Base-by-base conservation (phyloP, 2,888 invertebrate species). In the Hirtodrosophila duncani region DNA sequence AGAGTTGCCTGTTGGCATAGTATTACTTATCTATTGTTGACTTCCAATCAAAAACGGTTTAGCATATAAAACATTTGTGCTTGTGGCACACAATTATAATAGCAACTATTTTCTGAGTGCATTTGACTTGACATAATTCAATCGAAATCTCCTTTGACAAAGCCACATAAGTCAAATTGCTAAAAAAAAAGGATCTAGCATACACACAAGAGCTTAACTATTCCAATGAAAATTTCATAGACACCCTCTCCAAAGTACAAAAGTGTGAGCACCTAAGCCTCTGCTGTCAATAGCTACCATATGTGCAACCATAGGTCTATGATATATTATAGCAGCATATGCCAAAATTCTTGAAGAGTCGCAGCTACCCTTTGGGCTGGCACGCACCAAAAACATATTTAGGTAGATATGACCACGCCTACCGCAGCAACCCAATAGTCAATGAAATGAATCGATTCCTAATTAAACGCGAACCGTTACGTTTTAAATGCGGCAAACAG, bases 401-500 rank as follows among this genome's bases (percentile, higher is more conserved):
- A n/a, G n/a, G n/a, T n/a, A 11, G 42, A 33, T 30, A 31, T 17
- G 6, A 37, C 37, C 50, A 50, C 50, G 52, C 72, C 77, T 11
- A 51, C 30, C 23, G 24, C 20, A 16, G n/a, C n/a, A 39, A 31
- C 31, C 18, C 29, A 36, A 33, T 30, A 33, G 41, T 14, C 34
- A 50, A 52, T 63, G 41, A 39, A 53, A 41, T 53, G 46, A 80
- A 74, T 72, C 78, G 74, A 78, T 66, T 63, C 36, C 44, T 56
- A 74, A 80, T 80, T 67, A 63, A 49, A 29, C 20, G 45, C 16
- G 38, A 58, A 62, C 72, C 56, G 67, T 52, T 56, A 55, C 33
- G 46, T n/a, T n/a, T n/a, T n/a, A n/a, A n/a, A n/a, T n/a, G n/a
- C n/a, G n/a, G n/a, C n/a, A n/a, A n/a, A n/a, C 46, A 33, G 23